phyloP scores from a whole-genome alignment of 2,113 vertebrate species.

The Mesitornis unicolor region DNA sequence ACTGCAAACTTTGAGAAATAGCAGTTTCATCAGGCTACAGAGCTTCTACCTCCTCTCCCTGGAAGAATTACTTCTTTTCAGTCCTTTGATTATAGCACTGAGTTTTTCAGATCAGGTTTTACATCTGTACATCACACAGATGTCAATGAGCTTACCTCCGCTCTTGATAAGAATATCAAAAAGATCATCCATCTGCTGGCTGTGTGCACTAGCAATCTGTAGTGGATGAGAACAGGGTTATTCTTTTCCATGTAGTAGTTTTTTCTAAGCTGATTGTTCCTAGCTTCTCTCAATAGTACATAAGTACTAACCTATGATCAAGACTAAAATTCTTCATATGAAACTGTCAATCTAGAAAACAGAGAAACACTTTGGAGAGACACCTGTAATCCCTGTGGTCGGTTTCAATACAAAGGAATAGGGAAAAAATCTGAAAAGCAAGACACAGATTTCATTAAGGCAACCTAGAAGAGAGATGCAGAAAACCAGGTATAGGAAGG shows the following conservation, averaged over 20 bases:
- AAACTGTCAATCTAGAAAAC: neutral
- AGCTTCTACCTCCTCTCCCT: neutral
- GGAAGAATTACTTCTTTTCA: neutral
- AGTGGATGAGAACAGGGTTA: neutral
- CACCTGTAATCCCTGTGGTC: neutral
- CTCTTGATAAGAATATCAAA: conserved; percentile 98
- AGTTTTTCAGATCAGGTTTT: neutral
- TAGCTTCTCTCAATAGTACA: neutral
- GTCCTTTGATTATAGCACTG: neutral
- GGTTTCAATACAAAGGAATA: neutral
- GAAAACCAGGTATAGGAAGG: neutral
- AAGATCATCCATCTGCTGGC: conserved; percentile 98
- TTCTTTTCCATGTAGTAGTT: neutral
- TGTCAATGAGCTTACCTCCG: conserved; percentile 81
- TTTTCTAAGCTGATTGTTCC: neutral
- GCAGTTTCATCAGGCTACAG: neutral
- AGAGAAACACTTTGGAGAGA: neutral
- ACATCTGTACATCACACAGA: neutral
- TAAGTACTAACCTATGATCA: neutral
- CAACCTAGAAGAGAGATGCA: neutral
- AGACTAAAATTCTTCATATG: neutral
- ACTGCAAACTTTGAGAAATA: neutral
- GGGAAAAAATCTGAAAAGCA: neutral
- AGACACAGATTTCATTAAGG: neutral
- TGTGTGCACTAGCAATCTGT: conserved; percentile 86